Conservation (phyloP, 1,140 invertebrate genomes). For the Luehdorfia chinensis region DNA sequence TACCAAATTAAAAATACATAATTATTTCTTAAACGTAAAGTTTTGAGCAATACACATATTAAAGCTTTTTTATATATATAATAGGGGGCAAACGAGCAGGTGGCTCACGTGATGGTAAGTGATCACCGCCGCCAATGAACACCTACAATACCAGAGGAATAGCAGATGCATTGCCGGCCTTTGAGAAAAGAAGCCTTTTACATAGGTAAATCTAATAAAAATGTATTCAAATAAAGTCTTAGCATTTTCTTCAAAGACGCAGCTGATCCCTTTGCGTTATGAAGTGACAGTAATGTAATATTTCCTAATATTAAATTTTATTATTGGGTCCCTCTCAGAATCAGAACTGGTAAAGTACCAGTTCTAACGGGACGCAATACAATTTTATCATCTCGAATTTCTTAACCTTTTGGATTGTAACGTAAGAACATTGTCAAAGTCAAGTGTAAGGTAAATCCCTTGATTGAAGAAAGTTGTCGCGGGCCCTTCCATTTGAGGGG, state of each 20-base stretch:
- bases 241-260: conserved; percentile 10
- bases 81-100: too few species aligned
- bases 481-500: conserved; percentile 30
- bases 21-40: not conserved
- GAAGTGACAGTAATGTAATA: conserved; percentile 14
- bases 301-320: conserved; percentile 13
- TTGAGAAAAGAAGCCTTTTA: too few species aligned
- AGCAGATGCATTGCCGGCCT: too few species aligned
- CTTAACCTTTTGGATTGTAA: conserved; percentile 50
- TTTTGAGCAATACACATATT: not conserved
- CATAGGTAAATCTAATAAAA: too few species aligned
- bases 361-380: conserved; percentile 22
- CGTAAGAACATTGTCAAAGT: conserved; percentile 54
- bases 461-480: conserved; percentile 56
- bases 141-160: too few species aligned
- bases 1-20: too few species aligned
- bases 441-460: conserved; percentile 55
- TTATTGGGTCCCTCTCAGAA: too few species aligned
- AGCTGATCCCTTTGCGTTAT: conserved; percentile 5
- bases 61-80: too few species aligned
- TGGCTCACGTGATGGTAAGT: too few species aligned
- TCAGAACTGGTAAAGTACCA: too few species aligned
- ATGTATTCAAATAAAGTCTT: too few species aligned
- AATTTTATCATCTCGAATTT: conserved; percentile 43
- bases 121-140: too few species aligned